A percentile compares a stretch with the other conserved stretches of the same genome.
phyloP scores from a whole-genome alignment of 2,888 invertebrate genomes.

The Uloborus plumipes region DNA sequence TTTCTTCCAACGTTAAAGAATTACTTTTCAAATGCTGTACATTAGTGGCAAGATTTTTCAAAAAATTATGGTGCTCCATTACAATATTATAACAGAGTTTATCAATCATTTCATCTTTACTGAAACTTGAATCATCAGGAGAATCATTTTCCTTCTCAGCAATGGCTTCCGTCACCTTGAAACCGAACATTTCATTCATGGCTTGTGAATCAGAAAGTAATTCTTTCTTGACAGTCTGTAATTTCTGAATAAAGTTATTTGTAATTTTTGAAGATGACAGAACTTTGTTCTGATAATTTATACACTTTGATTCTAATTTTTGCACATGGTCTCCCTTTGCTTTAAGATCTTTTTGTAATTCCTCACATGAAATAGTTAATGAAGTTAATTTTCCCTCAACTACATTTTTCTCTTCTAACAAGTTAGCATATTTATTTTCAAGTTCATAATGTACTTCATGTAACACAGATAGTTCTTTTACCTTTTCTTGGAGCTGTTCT shows the following conservation, averaged over 20 bases:
- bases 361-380: slow-evolving; percentile 6
- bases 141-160: neutral
- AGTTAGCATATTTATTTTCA: neutral
- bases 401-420: slow-evolving; percentile 16
- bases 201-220: slow-evolving; percentile 3
- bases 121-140: neutral
- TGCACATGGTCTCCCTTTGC: slow-evolving; percentile 1
- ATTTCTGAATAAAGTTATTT: slow-evolving; percentile 6
- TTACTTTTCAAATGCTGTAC: neutral
- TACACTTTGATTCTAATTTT: slow-evolving; percentile 15
- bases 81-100: slow-evolving; percentile 8
- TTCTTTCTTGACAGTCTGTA: slow-evolving; percentile 6
- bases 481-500: slow-evolving; percentile 8
- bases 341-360: slow-evolving; percentile 12
- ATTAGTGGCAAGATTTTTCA: slow-evolving; percentile 9
- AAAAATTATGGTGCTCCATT: slow-evolving; percentile 2
- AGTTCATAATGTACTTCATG: slow-evolving; percentile 5
- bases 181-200: slow-evolving; percentile 8
- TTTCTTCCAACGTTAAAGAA: neutral
- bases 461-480: neutral
- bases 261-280: neutral
- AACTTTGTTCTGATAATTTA: slow-evolving; percentile 10
- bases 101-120: neutral
- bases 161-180: neutral
- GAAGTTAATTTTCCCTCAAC: slow-evolving; percentile 8